Evolutionary conservation across 2,113 vertebrate species (phyloP), one percentile per base, ranked within the genome.

Genomic region (Microtus montanus): DNA sequence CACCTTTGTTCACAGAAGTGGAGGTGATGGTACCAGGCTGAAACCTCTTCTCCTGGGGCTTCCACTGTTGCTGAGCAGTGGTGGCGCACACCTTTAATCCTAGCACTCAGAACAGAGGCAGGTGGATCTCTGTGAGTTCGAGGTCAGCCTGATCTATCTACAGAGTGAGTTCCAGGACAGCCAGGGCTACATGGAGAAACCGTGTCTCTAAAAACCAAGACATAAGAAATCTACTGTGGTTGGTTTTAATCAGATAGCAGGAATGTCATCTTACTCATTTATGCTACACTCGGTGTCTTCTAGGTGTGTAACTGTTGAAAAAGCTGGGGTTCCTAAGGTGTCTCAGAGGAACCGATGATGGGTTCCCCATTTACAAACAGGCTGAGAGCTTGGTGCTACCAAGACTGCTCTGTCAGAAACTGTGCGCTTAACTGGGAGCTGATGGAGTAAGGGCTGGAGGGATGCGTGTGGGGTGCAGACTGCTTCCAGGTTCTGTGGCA

Each of bases 21-120:
- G 71, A 77, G 84, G 74, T 0, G 0, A 22, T 82, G 15, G 5
- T 83, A 84, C 80, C 95, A 89, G 80, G 85, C 78, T 73, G 1
- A 58, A 93, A 93, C 66, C 77, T 90, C 75, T 92, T 94, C 49
- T 93, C 35, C 66, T 68, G 49, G n/a, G 41, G 30, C 73, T 74
- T 78, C 9, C n/a, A 5, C 9, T 70, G 33, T 70, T 35, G 68
- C 14, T 35, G 33, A 58, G 33, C 68, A 35, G 33, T 35, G 68
- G 68, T 19, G 68, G 33, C 14, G 0, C 14, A n/a, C 2, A 0
- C 30, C 33, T 70, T 35, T 70, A 70, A 70, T 35, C 68, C 68
- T 58, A 70, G 68, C 33, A n/a, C 14, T 70, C 68, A 70, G 33
- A 70, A 15, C 68, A 70, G 68, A 70, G 33, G 33, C 68, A 35